Base-by-base conservation (phyloP, 2,797 vertebrate species). In the Hippoglossus hippoglossus region DNA sequence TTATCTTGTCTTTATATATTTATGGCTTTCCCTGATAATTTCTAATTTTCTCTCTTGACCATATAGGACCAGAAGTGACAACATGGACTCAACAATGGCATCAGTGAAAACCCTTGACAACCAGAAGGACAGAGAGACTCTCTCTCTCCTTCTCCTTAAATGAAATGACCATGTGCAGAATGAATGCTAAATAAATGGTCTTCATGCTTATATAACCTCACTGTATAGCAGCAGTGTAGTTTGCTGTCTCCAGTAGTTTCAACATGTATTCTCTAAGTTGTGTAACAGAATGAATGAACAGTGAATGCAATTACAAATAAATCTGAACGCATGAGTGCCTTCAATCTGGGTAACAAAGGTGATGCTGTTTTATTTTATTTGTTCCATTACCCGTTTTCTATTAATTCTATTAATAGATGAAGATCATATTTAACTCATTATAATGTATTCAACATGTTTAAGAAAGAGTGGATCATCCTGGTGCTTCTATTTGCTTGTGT, bases 231-330 rank as follows among this genome's bases (percentile, higher is more conserved):
- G 41, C 63, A 55, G 51, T 69, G 59, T 74, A 73, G 59, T 57
- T 41, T 39, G 60, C 36, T 26, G 25, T 57, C 8, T 36, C 28
- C 18, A 11, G 3, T 47, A 36, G 41, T 50, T 56, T 60, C 19
- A 49, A 4, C 39, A 49, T 60, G 13, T 61, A 10, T 56, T 26
- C 34, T 49, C 4, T 36, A 5, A 11, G 34, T 12, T 63, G 46
- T 63, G 26, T 52, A 41, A 16, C 9, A 52, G 9, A 56, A 9
- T 60, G 8, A 51, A 31, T 28, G 54, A 34, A 47, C 18, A 16
- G 24, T 39, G n/a, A 36, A 41, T 36, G 18, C 36, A 19, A 52
- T 47, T 5, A 28, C 5, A 57, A 82, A 81, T 67, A 80, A 81
- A 80, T 25, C 5, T 0, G 55, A 71, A 68, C 34, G 59, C 63